A percentile compares a stretch with the other conserved stretches of the same genome.
Conservation (phyloP, 2,888 invertebrate species). For the Beris chalybata region DNA sequence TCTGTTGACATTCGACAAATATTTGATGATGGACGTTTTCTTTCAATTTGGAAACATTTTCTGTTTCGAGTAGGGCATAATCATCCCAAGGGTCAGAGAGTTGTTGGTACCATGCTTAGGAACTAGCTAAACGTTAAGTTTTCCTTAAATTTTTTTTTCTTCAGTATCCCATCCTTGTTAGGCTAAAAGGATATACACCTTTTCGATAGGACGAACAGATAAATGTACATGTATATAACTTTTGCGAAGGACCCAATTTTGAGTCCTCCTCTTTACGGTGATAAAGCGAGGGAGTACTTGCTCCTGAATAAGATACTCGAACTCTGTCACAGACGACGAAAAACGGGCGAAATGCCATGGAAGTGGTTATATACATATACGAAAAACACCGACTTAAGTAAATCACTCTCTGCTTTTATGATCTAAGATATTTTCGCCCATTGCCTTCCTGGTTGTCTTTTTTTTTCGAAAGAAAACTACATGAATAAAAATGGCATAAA, state of each 20-base stretch:
- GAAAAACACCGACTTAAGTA: conserved; percentile 16
- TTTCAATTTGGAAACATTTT: conserved; percentile 32
- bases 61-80: conserved; percentile 24
- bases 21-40: conserved; percentile 32
- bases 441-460: not conserved
- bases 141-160: not conserved
- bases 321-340: not conserved
- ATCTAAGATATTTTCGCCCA: conserved; percentile 23
- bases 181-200: not conserved
- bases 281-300: not conserved
- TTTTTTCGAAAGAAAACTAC: too few species aligned
- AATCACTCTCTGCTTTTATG: conserved; percentile 29
- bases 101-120: conserved; percentile 5
- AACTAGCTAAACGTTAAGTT: conserved; percentile 21
- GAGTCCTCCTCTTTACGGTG: not conserved
- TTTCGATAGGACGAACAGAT: conserved; percentile 15
- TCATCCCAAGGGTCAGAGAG: conserved; percentile 25
- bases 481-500: too few species aligned
- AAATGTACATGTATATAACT: not conserved
- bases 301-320: not conserved
- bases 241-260: not conserved
- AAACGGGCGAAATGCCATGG: conserved; percentile 6
- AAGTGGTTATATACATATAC: conserved; percentile 18
- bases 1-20: conserved; percentile 31
- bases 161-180: too few species aligned